Base-by-base conservation (phyloP, 2,797 vertebrate species). In the Sphaeramia orbicularis region DNA sequence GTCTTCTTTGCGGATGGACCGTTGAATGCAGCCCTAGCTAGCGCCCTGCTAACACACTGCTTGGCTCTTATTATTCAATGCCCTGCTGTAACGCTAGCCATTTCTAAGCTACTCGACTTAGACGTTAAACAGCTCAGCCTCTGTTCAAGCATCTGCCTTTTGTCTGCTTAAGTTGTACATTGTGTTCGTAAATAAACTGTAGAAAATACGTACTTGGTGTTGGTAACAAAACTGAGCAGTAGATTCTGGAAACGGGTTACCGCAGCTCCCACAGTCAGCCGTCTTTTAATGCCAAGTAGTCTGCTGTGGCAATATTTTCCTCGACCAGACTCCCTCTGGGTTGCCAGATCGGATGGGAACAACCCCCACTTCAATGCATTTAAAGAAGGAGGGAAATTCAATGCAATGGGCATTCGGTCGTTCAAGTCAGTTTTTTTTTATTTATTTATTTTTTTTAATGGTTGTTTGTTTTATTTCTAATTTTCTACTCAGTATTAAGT, bases 281-380 rank as follows among this genome's bases (percentile, higher is more conserved):
- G 81, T 74, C 80, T 87, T n/a, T 61, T 69, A 77, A 58, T 67
- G 85, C 81, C 76, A 57, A 80, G 69, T 50, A 54, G 75, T 80
- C 85, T 54, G 84, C 84, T 84, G 71, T 50, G 76, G 71, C 59
- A 75, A 61, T 82, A 81, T 79, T 81, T 85, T 84, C 83, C 62
- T 80, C 65, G 2, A 75, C 32, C 32, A 49, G 71, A 61, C 65
- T 74, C 73, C 68, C 47, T 0, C 37, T 0, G 14, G 81, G 90
- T 89, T 90, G 91, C 91, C 91, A 92, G 80, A 15, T 91, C 47
- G 14, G 70, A 13, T 0, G 7, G 6, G 6, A 9, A 41, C 0
- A 60, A 19, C 44, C 54, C 37, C 40, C 53, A 18, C 65, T 81
- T 83, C 42, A 73, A 44, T 10, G 10, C 13, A 13, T 27, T 24